phyloP scores from a whole-genome alignment of 2,888 invertebrate genomes.

The Nomada flava region DNA sequence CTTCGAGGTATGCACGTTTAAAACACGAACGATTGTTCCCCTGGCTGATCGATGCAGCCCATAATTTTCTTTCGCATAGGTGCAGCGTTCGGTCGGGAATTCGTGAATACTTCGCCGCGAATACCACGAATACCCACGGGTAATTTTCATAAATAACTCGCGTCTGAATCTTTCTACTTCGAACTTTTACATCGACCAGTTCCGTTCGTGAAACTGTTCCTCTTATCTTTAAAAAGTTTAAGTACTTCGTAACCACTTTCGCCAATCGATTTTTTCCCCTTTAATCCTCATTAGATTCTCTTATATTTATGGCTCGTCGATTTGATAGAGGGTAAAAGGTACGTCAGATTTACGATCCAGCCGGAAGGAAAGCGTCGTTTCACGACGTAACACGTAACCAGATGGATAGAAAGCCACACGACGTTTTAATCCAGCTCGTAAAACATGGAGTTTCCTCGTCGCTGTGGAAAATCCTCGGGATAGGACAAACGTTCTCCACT shows the following conservation, averaged over 20 bases:
- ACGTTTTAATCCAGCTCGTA: conserved; percentile 51
- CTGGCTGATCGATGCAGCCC: conserved; percentile 49
- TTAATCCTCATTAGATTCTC: conserved; percentile 47
- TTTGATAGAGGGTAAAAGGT: conserved; percentile 35
- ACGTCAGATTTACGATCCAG: conserved; percentile 62
- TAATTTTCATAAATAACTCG: conserved; percentile 54
- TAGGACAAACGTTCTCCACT: conserved; percentile 8
- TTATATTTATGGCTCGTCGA: conserved; percentile 60
- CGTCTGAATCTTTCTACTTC: conserved; percentile 13
- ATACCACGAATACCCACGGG: conserved; percentile 30
- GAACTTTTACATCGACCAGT: conserved; percentile 23
- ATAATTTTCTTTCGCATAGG: conserved; percentile 51
- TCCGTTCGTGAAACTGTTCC: conserved; percentile 8
- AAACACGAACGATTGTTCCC: conserved; percentile 49
- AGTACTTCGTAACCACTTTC: conserved; percentile 12
- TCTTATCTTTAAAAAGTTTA: background rate
- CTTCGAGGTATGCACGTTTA: conserved; percentile 38
- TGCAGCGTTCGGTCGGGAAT: conserved; percentile 33
- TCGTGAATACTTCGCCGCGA: conserved; percentile 40
- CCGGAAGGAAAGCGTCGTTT: conserved; percentile 23
- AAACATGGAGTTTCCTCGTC: conserved; percentile 31
- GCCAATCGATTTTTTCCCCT: conserved; percentile 48
- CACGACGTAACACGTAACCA: conserved; percentile 8
- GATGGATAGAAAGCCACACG: conserved; percentile 22
- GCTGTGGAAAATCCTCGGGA: conserved; percentile 21